These are phyloP conservation scores for Benitochromis conjunctus DNA, from an alignment of 2,113 vertebrate genomes.

Conservation along the genomic window DNA sequence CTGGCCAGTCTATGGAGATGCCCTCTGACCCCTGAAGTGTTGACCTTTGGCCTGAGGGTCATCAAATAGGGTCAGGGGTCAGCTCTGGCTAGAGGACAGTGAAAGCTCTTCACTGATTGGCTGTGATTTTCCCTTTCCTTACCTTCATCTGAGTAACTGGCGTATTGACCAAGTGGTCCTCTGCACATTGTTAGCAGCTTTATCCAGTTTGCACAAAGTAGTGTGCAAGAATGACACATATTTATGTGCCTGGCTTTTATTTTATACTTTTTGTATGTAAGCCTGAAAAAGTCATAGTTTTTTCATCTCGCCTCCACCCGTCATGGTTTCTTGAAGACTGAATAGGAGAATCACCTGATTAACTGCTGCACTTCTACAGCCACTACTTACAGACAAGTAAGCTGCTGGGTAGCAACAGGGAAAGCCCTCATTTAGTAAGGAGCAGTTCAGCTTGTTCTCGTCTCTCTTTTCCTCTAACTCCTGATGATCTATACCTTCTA, in stretches of 20 bases:
- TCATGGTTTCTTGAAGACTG: neutral
- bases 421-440: neutral
- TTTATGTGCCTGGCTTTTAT: neutral
- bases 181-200: slow-evolving; percentile 52
- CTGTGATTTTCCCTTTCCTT: slow-evolving; percentile 67
- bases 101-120: slow-evolving; percentile 76
- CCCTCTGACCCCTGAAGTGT: slow-evolving; percentile 58
- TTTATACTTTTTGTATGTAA: neutral
- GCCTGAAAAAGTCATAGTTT: neutral
- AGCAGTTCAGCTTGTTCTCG: slow-evolving; percentile 14
- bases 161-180: slow-evolving; percentile 65
- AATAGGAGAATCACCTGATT: neutral
- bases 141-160: slow-evolving; percentile 72
- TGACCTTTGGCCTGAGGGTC: slow-evolving; percentile 63
- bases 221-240: neutral
- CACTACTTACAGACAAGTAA: neutral
- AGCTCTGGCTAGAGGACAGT: slow-evolving; percentile 61
- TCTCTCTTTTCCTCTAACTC: slow-evolving; percentile 38
- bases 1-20: slow-evolving; percentile 36
- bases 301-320: neutral
- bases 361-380: neutral
- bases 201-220: slow-evolving; percentile 14
- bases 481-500: slow-evolving; percentile 64
- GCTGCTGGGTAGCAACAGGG: neutral
- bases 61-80: slow-evolving; percentile 61